Base-by-base conservation (phyloP, 2,888 invertebrate species). In the Rhagonycha fulva region DNA sequence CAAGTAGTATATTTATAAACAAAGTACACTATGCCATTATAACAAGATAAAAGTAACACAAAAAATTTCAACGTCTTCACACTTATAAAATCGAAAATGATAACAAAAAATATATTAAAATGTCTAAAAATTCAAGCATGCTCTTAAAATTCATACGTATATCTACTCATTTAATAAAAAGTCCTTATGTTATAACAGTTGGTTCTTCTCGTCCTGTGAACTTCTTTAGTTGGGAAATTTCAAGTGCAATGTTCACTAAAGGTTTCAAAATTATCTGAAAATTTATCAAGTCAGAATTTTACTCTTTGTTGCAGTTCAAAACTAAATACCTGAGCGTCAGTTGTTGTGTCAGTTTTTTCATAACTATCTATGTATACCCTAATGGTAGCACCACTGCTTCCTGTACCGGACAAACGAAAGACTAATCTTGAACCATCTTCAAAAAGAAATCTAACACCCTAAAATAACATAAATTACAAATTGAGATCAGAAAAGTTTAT, bases 371-470 rank as follows among this genome's bases (percentile, higher is more conserved):
- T 93, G 88, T 99, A 99, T 71, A 99, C 87, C 68, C 99, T 92
- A 83, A 99, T 95, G 2, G 99, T 99, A 24, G 99, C 99, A 0
- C 99, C 99, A 61, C 96, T 95, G 86, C 98, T 98, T 79, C 99
- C 99, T 0, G 99, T 99, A 19, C 99, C 99, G 85, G 98, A 98
- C 77, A 99, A 91, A 63, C 99, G 93, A 88, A 95, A 93, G 77
- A 99, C 94, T 81, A 99, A 92, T 68, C 99, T 92, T 0, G 98
- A 98, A 1, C 98, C 98, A 87, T 99, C 98, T 81, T 93, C 94
- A 87, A 99, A 99, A 68, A 98, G 91, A 68, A 99, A 92, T 80
- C 99, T 92, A 23, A 99, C 90, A 71, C 99, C 99, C 95, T 98
- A 88, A n/a, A 47, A 47, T n/a, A 47, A 47, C n/a, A 47, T n/a